phyloP scores from a whole-genome alignment of 1,140 invertebrate species.

The Limonius californicus region DNA sequence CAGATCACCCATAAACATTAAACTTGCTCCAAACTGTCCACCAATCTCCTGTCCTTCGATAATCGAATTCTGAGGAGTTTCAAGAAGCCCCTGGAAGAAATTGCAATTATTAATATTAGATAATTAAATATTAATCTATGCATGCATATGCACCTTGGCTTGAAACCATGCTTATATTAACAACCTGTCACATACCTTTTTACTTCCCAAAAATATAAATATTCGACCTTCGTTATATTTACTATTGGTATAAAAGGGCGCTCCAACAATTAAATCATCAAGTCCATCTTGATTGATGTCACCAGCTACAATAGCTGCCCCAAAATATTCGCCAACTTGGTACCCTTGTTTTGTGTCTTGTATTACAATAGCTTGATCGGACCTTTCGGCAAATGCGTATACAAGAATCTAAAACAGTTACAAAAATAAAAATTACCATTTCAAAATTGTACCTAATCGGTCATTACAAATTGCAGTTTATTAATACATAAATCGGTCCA shows the following conservation, averaged over 20 bases:
- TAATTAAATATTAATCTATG: slow-evolving; percentile 21
- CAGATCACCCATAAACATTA: slow-evolving; percentile 52
- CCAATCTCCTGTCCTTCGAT: slow-evolving; percentile 45
- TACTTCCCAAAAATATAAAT: slow-evolving; percentile 52
- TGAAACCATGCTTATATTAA: slow-evolving; percentile 39
- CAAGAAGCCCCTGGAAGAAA: slow-evolving; percentile 35
- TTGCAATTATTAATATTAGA: slow-evolving; percentile 11
- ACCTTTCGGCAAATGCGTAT: slow-evolving; percentile 28
- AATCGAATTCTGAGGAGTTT: slow-evolving; percentile 19
- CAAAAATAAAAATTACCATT: no score
- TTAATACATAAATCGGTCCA: no score
- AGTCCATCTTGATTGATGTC: slow-evolving; percentile 61
- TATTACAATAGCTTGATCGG: slow-evolving; percentile 29
- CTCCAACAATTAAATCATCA: slow-evolving; percentile 65
- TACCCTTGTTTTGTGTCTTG: slow-evolving; percentile 43
- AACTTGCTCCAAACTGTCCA: slow-evolving; percentile 49
- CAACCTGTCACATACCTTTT: neutral
- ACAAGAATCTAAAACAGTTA: neutral
- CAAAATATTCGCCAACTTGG: slow-evolving; percentile 64
- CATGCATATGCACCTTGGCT: no score
- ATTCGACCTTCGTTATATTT: slow-evolving; percentile 57
- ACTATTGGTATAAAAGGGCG: slow-evolving; percentile 53
- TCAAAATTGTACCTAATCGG: no score
- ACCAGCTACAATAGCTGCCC: slow-evolving; percentile 53
- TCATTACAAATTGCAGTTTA: no score